Percentiles rank a stretch among this genome's conserved stretches.
Conservation (phyloP, 2,888 invertebrate genomes). For the Lamellibrachia satsuma region DNA sequence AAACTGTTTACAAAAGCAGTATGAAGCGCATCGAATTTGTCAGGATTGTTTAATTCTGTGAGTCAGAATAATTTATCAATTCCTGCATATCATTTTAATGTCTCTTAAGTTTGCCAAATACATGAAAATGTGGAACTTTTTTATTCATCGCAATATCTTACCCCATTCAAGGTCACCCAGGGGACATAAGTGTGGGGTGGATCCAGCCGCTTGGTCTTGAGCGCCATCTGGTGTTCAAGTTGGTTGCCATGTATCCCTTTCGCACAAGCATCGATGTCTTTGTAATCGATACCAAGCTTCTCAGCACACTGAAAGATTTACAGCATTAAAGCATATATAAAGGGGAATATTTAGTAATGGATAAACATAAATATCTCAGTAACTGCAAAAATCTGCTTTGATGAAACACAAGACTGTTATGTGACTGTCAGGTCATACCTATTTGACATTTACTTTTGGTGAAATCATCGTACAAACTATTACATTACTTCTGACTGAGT, state of each 20-base stretch:
- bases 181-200: slow-evolving; percentile 62
- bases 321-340: not conserved
- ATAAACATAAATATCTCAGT: too few relatives aligned
- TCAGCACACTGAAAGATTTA: slow-evolving; percentile 51
- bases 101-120: not conserved
- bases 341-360: too few relatives aligned
- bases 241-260: slow-evolving; percentile 51
- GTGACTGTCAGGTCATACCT: too few relatives aligned
- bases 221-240: slow-evolving; percentile 60
- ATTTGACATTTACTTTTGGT: too few relatives aligned
- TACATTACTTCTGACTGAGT: too few relatives aligned
- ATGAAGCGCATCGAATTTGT: too few relatives aligned
- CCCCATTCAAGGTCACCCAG: slow-evolving; percentile 64
- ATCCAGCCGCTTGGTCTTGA: slow-evolving; percentile 52
- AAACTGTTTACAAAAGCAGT: too few relatives aligned
- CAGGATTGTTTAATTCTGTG: too few relatives aligned
- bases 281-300: slow-evolving; percentile 44
- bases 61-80: not conserved
- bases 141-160: slow-evolving; percentile 32
- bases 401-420: too few relatives aligned
- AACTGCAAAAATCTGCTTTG: too few relatives aligned
- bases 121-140: not conserved
- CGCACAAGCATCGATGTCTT: slow-evolving; percentile 52
- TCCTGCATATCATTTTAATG: not conserved
- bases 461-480: too few relatives aligned